A percentile compares a stretch with the other conserved stretches of the same genome.
These are phyloP conservation scores for Cochlearius cochlearius DNA, from an alignment of 2,113 vertebrate species.

Conservation along the genomic window DNA sequence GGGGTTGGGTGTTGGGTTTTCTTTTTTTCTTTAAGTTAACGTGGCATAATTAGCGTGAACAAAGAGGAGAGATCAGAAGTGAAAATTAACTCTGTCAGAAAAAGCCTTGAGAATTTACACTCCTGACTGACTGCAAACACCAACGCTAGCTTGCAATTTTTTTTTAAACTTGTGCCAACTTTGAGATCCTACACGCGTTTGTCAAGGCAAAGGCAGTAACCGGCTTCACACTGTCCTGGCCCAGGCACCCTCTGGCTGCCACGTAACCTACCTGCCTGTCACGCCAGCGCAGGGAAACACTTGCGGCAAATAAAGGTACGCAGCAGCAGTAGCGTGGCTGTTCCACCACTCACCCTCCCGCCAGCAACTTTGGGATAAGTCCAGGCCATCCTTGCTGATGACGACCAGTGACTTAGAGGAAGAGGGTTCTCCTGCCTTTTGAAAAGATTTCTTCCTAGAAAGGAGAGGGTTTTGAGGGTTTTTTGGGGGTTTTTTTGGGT, in stretches of 20 bases:
- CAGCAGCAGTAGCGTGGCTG: not conserved
- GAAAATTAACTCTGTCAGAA: not conserved
- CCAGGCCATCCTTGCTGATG: too few species aligned
- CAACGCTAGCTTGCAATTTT: not conserved
- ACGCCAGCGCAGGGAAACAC: rapidly evolving
- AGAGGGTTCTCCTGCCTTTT: not conserved
- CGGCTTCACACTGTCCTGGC: not conserved
- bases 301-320: rapidly evolving
- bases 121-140: not conserved
- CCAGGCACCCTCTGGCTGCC: not conserved
- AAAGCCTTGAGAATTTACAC: not conserved
- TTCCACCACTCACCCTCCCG: not conserved
- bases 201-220: rapidly evolving
- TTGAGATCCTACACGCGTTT: rapidly evolving
- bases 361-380: rapidly evolving
- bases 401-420: not conserved
- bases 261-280: rapidly evolving
- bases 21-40: not conserved
- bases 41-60: not conserved
- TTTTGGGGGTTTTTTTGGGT: too few species aligned
- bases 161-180: not conserved
- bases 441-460: not conserved
- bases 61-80: not conserved
- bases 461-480: not conserved
- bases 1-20: not conserved